phyloP scores from a whole-genome alignment of 2,113 vertebrate genomes.

The Gavia stellata region DNA sequence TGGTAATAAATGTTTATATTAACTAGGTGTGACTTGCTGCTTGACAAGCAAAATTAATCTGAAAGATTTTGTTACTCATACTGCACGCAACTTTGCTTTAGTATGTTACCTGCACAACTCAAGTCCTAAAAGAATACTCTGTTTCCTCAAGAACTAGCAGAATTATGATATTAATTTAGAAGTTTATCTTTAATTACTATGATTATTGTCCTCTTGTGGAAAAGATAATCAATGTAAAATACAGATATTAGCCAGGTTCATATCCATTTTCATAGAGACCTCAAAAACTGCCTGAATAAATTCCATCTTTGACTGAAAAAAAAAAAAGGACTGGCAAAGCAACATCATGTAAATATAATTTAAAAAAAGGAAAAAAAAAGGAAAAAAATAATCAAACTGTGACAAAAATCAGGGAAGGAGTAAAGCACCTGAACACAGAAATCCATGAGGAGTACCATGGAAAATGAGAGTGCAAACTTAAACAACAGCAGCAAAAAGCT shows the following conservation, averaged over 20 bases:
- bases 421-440: background rate
- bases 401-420: background rate
- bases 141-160: background rate
- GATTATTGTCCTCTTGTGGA: background rate
- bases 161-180: background rate
- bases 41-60: background rate
- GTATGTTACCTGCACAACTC: background rate
- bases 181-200: background rate
- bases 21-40: background rate
- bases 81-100: background rate
- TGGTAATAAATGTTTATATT: background rate
- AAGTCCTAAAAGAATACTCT: background rate
- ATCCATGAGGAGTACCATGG: background rate
- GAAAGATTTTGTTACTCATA: background rate
- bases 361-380: too few relatives aligned
- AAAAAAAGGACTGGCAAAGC: background rate
- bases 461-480: background rate
- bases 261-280: background rate
- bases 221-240: background rate
- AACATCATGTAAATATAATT: background rate
- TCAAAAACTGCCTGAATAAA: background rate
- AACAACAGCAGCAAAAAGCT: background rate
- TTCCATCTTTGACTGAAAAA: background rate
- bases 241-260: background rate
- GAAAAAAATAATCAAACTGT: background rate